Conservation (phyloP, 2,797 vertebrate genomes). For the Crypturellus tataupa region DNA sequence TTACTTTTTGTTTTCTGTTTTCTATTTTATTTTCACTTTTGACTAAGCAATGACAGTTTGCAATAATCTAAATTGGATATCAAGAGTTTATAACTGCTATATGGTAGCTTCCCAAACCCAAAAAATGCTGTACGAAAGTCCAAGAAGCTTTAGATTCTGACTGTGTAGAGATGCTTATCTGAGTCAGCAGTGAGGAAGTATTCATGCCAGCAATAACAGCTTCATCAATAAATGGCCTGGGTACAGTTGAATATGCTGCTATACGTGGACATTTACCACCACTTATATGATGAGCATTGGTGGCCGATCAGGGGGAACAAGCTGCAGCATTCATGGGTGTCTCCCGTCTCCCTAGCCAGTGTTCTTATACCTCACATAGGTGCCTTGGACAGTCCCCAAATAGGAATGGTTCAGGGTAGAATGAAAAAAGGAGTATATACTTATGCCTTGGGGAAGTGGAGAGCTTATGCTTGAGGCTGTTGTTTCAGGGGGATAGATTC, state of each 20-base stretch:
- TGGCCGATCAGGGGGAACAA: background rate
- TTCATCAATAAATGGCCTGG: background rate
- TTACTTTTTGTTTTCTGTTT: background rate
- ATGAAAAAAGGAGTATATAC: background rate
- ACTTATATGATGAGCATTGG: background rate
- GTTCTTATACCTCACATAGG: accelerated
- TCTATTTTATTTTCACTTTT: background rate
- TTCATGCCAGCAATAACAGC: background rate
- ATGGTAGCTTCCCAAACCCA: background rate
- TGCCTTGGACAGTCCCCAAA: background rate
- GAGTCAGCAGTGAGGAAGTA: background rate
- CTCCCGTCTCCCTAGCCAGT: background rate
- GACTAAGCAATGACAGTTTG: background rate
- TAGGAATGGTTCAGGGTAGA: background rate
- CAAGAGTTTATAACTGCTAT: background rate
- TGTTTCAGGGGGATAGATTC: background rate
- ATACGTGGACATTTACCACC: background rate
- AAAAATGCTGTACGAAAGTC: background rate
- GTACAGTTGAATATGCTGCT: background rate
- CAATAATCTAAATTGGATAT: background rate
- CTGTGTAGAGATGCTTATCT: background rate
- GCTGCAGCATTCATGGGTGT: background rate
- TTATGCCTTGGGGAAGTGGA: accelerated
- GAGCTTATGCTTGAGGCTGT: background rate
- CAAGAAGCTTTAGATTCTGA: background rate